Percentiles rank a stretch among this genome's conserved stretches.
Conservation (phyloP, 2,113 vertebrate species). For the Bubo bubo region DNA sequence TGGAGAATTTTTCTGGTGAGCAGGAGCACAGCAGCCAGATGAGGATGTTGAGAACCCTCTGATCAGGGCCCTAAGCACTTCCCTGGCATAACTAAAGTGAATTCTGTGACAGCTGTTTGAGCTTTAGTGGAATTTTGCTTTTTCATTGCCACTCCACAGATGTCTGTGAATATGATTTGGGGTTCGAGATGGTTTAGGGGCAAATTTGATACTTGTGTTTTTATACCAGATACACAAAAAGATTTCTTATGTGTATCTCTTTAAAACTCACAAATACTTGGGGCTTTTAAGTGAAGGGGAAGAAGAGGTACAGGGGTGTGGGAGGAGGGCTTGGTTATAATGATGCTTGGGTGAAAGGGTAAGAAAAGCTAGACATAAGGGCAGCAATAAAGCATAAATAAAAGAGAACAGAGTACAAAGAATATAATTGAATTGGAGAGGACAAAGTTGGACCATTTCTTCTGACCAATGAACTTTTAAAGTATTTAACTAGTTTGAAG, state of each 20-base stretch:
- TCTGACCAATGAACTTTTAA: background rate
- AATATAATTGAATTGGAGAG: background rate
- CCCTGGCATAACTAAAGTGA: background rate
- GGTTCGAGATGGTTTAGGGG: background rate
- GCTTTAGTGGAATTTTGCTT: background rate
- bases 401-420: background rate
- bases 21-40: background rate
- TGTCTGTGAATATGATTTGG: background rate
- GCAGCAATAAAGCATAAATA: background rate
- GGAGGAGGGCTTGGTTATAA: background rate
- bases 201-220: background rate
- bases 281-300: background rate
- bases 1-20: background rate
- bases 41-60: background rate
- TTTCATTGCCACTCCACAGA: background rate
- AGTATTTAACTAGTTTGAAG: background rate
- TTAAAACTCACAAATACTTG: background rate
- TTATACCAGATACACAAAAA: background rate
- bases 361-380: background rate
- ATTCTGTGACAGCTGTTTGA: background rate
- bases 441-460: background rate
- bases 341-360: background rate
- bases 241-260: background rate
- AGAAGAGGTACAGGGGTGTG: background rate
- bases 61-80: background rate